Conservation (phyloP, 2,113 vertebrate species). For the Chroicocephalus ridibundus region DNA sequence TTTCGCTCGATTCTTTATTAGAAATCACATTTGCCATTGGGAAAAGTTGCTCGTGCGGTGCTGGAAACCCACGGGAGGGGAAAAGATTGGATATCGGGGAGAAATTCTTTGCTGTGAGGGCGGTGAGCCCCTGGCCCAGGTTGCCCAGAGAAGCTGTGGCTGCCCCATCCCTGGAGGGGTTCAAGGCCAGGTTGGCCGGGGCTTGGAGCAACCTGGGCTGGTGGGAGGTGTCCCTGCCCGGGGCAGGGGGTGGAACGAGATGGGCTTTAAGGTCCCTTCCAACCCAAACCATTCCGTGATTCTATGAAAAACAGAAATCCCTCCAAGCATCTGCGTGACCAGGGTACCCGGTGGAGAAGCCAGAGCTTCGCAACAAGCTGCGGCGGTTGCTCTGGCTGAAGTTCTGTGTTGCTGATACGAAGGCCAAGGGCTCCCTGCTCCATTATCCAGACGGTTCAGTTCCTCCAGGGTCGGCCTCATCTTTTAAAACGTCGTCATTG, state of each 20-base stretch:
- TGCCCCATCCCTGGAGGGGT: too few relatives aligned
- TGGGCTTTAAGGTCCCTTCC: too few relatives aligned
- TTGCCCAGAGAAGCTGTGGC: too few relatives aligned
- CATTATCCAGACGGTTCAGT: not conserved
- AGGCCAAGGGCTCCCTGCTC: not conserved
- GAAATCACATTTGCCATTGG: not conserved
- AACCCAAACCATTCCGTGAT: too few relatives aligned
- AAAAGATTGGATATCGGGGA: too few relatives aligned
- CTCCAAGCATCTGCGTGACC: not conserved
- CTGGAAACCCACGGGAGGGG: not conserved
- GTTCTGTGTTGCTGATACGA: not conserved
- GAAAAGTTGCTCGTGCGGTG: not conserved
- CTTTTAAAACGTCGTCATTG: rapidly evolving
- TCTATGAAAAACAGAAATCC: not conserved
- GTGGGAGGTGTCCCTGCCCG: too few relatives aligned
- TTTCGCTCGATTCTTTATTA: rapidly evolving
- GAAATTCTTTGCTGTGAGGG: too few relatives aligned
- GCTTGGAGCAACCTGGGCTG: too few relatives aligned
- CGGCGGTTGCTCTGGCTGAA: rapidly evolving
- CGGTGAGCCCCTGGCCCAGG: too few relatives aligned
- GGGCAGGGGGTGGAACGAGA: too few relatives aligned
- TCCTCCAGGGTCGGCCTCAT: not conserved
- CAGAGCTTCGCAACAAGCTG: not conserved
- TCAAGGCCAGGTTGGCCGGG: too few relatives aligned
- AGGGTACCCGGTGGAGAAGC: not conserved